A percentile compares a stretch with the other conserved stretches of the same genome.
Conservation (phyloP, 2,888 invertebrate genomes). For the Drosophila kuntzei region DNA sequence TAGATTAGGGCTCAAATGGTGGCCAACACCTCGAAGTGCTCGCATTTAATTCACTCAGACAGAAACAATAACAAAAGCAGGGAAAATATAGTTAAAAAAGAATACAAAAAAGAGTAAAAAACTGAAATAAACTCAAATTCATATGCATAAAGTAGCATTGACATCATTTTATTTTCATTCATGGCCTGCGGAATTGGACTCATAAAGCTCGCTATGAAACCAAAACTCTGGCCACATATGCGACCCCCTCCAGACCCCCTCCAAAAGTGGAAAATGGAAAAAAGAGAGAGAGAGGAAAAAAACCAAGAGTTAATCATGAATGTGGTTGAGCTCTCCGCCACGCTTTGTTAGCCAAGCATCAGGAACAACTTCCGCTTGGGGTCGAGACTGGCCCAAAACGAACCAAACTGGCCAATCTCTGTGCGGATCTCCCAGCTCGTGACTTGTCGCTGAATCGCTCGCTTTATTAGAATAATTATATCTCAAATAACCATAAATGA, state of each 20-base stretch:
- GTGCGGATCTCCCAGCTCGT: slow-evolving; percentile 46
- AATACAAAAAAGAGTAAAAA: slow-evolving; percentile 21
- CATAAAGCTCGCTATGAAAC: slow-evolving; percentile 70
- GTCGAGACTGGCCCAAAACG: slow-evolving; percentile 28
- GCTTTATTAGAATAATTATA: slow-evolving; percentile 78
- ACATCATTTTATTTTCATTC: slow-evolving; percentile 79
- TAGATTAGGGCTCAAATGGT: slow-evolving; percentile 46
- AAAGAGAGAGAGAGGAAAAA: slow-evolving; percentile 4
- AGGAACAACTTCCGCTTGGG: slow-evolving; percentile 83
- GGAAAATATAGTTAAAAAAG: neutral
- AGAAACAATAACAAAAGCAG: slow-evolving; percentile 1
- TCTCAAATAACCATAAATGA: slow-evolving; percentile 19
- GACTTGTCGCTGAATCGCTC: slow-evolving; percentile 47
- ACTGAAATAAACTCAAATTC: slow-evolving; percentile 34
- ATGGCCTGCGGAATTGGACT: slow-evolving; percentile 57
- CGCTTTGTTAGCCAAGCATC: slow-evolving; percentile 85
- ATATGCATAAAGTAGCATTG: slow-evolving; percentile 78
- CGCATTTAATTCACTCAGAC: slow-evolving; percentile 15
- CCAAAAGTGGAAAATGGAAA: neutral
- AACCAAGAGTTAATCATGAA: slow-evolving; percentile 65
- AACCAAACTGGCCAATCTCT: slow-evolving; percentile 34
- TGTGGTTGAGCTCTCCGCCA: slow-evolving; percentile 77
- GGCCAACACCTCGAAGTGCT: slow-evolving; percentile 44
- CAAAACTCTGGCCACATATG: slow-evolving; percentile 14
- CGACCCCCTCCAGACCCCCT: neutral